Evolutionary conservation across 2,113 vertebrate species (phyloP).

Genomic region (Budorcas taxicolor): DNA sequence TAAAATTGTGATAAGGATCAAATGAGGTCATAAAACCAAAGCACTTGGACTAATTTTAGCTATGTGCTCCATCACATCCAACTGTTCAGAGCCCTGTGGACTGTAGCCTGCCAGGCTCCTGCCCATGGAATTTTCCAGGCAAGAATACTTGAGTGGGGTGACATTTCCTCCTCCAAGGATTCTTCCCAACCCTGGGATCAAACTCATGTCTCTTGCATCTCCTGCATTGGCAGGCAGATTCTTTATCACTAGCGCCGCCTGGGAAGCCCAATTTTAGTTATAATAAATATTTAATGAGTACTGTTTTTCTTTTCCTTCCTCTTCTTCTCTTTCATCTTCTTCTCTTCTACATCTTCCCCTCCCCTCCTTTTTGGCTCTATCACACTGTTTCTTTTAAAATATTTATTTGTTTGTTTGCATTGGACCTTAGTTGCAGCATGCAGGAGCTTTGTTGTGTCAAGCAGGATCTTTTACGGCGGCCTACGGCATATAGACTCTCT

Average conservation of each 20-base stretch:
- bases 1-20: not conserved
- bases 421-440: not conserved
- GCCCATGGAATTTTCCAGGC: not conserved
- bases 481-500: accelerated
- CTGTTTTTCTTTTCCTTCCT: not conserved
- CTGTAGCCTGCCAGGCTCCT: not conserved
- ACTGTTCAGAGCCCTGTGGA: not conserved
- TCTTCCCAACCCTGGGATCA: not conserved
- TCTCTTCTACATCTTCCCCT: accelerated
- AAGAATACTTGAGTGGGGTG: not conserved
- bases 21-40: not conserved
- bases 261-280: not conserved
- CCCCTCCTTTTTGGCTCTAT: not conserved
- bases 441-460: not conserved
- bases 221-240: not conserved
- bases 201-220: not conserved
- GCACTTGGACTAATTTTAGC: not conserved
- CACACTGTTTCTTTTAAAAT: not conserved
- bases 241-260: not conserved
- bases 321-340: not conserved
- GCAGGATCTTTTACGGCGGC: not conserved
- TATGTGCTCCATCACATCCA: not conserved
- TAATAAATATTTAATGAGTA: not conserved
- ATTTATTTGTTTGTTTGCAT: not conserved
- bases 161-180: not conserved